Base-by-base conservation (phyloP, 2,888 invertebrate genomes). In the Parnassius apollo region DNA sequence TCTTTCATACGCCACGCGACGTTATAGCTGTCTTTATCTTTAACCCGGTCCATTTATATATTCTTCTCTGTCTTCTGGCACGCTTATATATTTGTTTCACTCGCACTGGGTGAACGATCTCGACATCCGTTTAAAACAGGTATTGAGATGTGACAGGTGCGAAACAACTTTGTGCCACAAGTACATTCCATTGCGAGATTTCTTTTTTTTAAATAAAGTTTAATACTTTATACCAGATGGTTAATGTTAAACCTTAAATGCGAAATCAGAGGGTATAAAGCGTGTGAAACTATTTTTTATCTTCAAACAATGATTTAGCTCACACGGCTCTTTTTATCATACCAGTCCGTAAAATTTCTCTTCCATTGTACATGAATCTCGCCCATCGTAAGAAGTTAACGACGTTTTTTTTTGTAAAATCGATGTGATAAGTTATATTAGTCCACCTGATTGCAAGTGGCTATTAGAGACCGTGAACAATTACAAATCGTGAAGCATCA, bases 81-180 rank as follows among this genome's bases (percentile, higher is more conserved):
- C 73, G 68, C 73, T 82, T 86, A 83, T 83, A 61, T 64, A 1
- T 12, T 73, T 25, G 60, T 83, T 81, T 71, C 71, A 59, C 61
- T 81, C 71, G 7, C 70, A 61, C 75, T 81, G 77, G 87, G 87
- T 87, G 80, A 88, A 88, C 72, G 87, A 67, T 75, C 87, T 80
- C 66, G 63, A 83, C 86, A 85, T 87, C 87, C 87, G 87, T 72
- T 78, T 73, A 65, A 77, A 84, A 86, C 87, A 71, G 82, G 85
- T 86, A 77, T 71, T 64, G 64, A 68, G 70, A 74, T 72, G 77
- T 81, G 87, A 86, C 87, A 88, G 87, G 87, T 88, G 87, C 83
- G 85, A 87, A 85, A 75, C 74, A 72, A 68, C 70, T 72, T 69
- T 66, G 70, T 74, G 71, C 68, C 66, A 70, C 75, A 71, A 73